Base-by-base conservation (phyloP, 2,888 invertebrate species). In the Exocentrus adspersus region DNA sequence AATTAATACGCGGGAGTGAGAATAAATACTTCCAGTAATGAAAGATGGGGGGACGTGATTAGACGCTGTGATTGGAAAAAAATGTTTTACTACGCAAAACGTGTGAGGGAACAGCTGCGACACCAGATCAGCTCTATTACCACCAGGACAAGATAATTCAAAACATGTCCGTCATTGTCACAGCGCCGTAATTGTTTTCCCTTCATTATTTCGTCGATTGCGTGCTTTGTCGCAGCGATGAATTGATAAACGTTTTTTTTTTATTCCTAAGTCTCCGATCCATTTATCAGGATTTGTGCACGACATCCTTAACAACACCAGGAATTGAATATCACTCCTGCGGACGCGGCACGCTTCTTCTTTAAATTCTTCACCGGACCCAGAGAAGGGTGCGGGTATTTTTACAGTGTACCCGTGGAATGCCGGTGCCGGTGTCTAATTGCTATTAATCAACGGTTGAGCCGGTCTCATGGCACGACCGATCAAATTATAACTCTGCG, bases 401-500 rank as follows among this genome's bases (percentile, higher is more conserved):
- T 71, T 76, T 74, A 72, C 76, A 77, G 75, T 77, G 75, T 75
- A 76, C 65, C 65, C 60, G 59, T 69, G 76, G 77, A 78, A 78
- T 78, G 77, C 72, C 73, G 75, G 71, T n/a, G n/a, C 72, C 76
- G 74, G 78, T 79, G 80, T 80, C 80, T 81, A 81, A 81, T 81
- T 81, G 81, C 80, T 79, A 81, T 80, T 81, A 81, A 81, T 80
- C 79, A 81, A 77, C 73, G 80, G 80, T 75, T 79, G 73, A 77
- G 79, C 73, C 74, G 74, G 78, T 80, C 80, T 81, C 79, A 77
- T 78, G 75, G 82, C 82, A 82, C 82, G 82, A 82, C 81, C 81
- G 81, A 82, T 82, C 80, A 81, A 82, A 82, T 82, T 82, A 82
- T 82, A 82, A 82, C 80, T 81, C 78, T 77, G 77, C 76, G 70